Base-by-base conservation (phyloP, 2,888 invertebrate species). In the Lepidocyrtinus sp. region DNA sequence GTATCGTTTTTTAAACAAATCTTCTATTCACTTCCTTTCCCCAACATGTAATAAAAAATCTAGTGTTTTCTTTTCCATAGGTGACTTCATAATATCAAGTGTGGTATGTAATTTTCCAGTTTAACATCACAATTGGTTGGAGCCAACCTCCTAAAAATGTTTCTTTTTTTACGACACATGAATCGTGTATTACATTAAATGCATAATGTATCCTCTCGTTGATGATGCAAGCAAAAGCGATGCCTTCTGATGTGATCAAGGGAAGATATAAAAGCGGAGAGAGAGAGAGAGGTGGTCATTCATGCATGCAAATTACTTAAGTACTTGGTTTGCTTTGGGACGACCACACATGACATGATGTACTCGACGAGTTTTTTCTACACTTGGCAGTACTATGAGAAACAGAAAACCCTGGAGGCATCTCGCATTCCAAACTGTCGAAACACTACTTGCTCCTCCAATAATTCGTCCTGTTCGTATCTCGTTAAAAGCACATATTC, bases 281-380 rank as follows among this genome's bases (percentile, higher is more conserved):
- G 22, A 1, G 21, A 7, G 2, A 45, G 12, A 24, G 25, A n/a
- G 17, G 25, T 69, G 26, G 26, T 69, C 69, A 69, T 9, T 19
- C 69, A 26, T 59, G 69, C 69, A 69, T 69, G 55, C 69, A 69
- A 69, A 69, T 69, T 59, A 67, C 46, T 67, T 46, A n/a, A 46
- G 15, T 55, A 55, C 55, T 55, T 55, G 50, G n/a, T 17, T 19
- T 26, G 26, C 55, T 69, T 25, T 9, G 9, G 26, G 50, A 69
- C 69, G 55, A 55, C 69, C 69, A 26, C 59, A 55, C 55, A 55
- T 55, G 55, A 55, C 55, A 55, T 55, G 55, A 55, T 55, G 55
- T 55, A 55, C 55, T 55, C 55, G 55, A n/a, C 55, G 55, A 55
- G 9, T 55, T 55, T 9, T 12, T 9, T 55, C 26, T 45, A 25